These are phyloP conservation scores for Coregonus sp. DNA, from an alignment of 2,797 vertebrate genomes.

Conservation along the genomic window DNA sequence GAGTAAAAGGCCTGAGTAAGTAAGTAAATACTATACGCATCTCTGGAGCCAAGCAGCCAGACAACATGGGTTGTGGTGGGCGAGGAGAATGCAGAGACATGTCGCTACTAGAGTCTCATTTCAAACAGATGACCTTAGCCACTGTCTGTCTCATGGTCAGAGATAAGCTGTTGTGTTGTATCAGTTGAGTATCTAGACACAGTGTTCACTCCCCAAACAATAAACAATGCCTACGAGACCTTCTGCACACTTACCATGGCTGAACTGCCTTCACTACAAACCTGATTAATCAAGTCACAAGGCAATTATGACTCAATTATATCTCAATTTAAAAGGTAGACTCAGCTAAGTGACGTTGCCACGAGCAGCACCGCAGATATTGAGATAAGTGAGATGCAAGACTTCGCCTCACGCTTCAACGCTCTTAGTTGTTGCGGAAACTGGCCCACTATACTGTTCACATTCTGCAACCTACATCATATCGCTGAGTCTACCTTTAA, in stretches of 20 bases:
- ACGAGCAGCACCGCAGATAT: too few species aligned
- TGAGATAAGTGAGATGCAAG: too few species aligned
- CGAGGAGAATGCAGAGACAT: conserved; percentile 1
- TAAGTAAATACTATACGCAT: too few species aligned
- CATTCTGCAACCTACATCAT: too few species aligned
- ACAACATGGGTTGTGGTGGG: too few species aligned
- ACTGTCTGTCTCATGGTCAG: background rate
- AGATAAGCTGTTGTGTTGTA: conserved; percentile 49
- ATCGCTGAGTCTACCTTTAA: background rate
- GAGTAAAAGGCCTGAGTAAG: background rate
- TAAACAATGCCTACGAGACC: background rate
- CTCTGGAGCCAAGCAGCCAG: too few species aligned
- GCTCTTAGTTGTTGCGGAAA: too few species aligned
- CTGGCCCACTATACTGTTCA: too few species aligned
- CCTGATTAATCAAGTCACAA: background rate
- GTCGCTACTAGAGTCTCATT: background rate
- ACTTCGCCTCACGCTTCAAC: too few species aligned
- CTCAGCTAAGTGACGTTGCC: too few species aligned
- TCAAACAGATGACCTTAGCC: conserved; percentile 31
- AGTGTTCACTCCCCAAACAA: conserved; percentile 24
- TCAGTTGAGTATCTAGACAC: conserved; percentile 18
- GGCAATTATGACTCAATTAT: conserved; percentile 43
- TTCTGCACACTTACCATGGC: conserved; percentile 3
- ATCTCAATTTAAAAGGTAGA: background rate
- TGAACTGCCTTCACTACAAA: background rate